Conservation (phyloP, 2,797 vertebrate species). For the Scyliorhinus canicula region DNA sequence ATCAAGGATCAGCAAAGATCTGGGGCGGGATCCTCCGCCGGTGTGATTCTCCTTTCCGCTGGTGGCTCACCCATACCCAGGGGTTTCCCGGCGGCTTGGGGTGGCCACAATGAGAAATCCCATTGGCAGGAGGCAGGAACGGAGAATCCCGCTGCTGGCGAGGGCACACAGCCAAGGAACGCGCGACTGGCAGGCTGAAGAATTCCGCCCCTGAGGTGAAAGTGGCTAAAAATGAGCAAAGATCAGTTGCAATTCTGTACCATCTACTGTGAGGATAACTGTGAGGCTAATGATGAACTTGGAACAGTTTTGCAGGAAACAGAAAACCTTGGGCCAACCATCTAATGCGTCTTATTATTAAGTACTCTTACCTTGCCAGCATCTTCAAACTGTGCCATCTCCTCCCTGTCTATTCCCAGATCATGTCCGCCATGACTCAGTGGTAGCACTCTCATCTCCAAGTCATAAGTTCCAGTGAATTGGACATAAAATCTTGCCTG, state of each 20-base stretch:
- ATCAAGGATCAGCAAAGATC: not conserved
- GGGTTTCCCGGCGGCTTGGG: no score
- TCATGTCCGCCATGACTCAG: not conserved
- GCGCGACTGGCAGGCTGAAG: no score
- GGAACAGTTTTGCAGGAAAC: not conserved
- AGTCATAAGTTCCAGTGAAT: not conserved
- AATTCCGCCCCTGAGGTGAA: not conserved
- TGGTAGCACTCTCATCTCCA: not conserved
- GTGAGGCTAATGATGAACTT: not conserved
- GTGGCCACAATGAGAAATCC: no score
- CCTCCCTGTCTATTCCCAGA: not conserved
- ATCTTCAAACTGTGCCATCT: not conserved
- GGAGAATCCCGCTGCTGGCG: no score
- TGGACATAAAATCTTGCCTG: not conserved
- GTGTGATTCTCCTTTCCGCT: no score
- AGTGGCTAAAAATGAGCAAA: not conserved
- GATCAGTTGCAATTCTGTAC: not conserved
- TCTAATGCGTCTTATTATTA: not conserved
- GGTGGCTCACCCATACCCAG: no score
- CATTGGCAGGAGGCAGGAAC: no score
- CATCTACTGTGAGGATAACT: not conserved
- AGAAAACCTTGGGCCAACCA: not conserved
- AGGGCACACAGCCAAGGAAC: no score
- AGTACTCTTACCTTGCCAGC: not conserved
- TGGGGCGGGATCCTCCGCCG: no score